Conservation (phyloP, 2,797 vertebrate genomes). For the Enteromius mattozi region DNA sequence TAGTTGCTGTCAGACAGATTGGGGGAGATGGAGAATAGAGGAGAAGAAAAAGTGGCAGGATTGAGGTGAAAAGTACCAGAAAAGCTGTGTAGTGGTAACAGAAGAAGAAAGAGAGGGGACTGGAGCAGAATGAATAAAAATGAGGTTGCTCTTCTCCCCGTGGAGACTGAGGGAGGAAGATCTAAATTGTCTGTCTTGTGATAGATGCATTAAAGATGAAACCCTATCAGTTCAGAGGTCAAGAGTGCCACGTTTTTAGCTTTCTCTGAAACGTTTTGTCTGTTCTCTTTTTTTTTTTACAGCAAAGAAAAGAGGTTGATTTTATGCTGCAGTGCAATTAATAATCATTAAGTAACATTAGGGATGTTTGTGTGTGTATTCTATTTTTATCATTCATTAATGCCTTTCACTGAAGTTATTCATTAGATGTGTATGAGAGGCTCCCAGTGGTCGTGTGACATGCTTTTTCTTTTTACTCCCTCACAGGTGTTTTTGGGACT, state of each 20-base stretch:
- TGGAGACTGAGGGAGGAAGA: constrained; percentile 5
- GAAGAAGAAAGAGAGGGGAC: constrained; percentile 23
- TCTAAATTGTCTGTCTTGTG: constrained; percentile 49
- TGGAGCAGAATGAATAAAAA: constrained; percentile 51
- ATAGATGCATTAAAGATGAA: constrained; percentile 14
- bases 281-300: neutral
- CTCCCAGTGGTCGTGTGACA: constrained; percentile 56
- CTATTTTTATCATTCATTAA: constrained; percentile 5
- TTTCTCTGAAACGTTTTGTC: neutral
- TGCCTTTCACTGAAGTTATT: constrained; percentile 12
- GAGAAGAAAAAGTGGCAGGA: constrained; percentile 16
- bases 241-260: constrained; percentile 19
- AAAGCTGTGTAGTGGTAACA: constrained; percentile 27
- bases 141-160: constrained; percentile 43
- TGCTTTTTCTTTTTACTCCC: constrained; percentile 36
- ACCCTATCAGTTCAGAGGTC: constrained; percentile 28
- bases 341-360: constrained; percentile 21
- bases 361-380: neutral
- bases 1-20: constrained; percentile 40
- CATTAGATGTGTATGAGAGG: neutral
- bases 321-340: constrained; percentile 16
- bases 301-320: neutral
- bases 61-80: constrained; percentile 42
- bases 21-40: constrained; percentile 15
- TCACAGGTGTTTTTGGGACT: constrained; percentile 71